phyloP scores from a whole-genome alignment of 1,140 invertebrate genomes.

The Tetramorium simillimum region DNA sequence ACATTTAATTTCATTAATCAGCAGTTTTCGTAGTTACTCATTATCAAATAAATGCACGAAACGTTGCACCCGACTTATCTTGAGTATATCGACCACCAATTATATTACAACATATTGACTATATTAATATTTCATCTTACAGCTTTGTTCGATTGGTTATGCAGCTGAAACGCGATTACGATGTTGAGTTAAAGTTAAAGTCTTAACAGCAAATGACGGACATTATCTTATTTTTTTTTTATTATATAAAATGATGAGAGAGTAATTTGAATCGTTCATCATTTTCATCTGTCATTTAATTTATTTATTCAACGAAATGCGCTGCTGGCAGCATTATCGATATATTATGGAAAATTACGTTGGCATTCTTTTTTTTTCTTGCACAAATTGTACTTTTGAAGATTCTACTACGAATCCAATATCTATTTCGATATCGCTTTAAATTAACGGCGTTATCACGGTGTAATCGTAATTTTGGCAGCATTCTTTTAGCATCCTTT shows the following conservation, averaged over 20 bases:
- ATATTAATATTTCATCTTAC: slow-evolving; percentile 62
- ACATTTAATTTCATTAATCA: background rate
- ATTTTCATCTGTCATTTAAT: slow-evolving; percentile 17
- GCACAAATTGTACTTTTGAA: slow-evolving; percentile 11
- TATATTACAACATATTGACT: slow-evolving; percentile 71
- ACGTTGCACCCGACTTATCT: slow-evolving; percentile 67
- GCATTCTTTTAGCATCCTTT: background rate
- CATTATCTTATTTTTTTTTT: slow-evolving; percentile 17
- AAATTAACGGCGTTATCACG: background rate
- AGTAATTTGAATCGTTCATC: slow-evolving; percentile 14
- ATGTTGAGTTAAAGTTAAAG: slow-evolving; percentile 56
- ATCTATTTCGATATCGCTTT: background rate
- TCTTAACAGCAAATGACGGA: slow-evolving; percentile 55
- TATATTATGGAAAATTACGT: slow-evolving; percentile 2
- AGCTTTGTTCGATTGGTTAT: slow-evolving; percentile 58
- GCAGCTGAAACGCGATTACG: slow-evolving; percentile 58
- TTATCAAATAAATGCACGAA: slow-evolving; percentile 59
- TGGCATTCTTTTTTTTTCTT: background rate
- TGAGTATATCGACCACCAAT: slow-evolving; percentile 75
- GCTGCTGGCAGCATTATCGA: background rate
- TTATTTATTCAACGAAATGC: background rate
- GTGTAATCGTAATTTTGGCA: background rate
- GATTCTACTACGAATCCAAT: slow-evolving; percentile 1
- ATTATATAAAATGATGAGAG: slow-evolving; percentile 19
- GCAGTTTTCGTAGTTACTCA: background rate